Conservation (phyloP, 2,113 vertebrate genomes). For the Chloroceryle aenea region DNA sequence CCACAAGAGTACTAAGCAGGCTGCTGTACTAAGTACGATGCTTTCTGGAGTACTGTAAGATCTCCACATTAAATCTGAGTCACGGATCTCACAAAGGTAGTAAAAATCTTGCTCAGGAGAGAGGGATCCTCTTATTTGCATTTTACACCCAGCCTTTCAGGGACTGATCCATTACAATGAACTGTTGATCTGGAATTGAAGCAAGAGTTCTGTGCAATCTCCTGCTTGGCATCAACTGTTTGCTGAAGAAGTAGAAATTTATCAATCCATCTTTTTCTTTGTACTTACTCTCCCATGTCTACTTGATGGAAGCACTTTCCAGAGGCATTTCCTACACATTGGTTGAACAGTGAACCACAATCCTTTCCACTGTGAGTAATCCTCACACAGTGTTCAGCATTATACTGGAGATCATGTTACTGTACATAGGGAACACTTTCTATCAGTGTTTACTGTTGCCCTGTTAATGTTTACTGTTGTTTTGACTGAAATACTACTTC, state of each 20-base stretch:
- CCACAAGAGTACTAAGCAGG: neutral
- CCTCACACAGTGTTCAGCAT: neutral
- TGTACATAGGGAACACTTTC: neutral
- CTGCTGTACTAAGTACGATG: neutral
- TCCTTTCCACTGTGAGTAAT: conserved; percentile 9
- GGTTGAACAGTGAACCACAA: neutral
- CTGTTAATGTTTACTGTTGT: conserved; percentile 20
- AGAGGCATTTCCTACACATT: neutral
- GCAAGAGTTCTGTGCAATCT: neutral
- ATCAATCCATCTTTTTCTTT: neutral
- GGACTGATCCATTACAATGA: neutral
- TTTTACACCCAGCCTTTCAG: neutral
- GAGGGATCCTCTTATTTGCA: neutral
- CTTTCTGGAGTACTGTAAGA: neutral
- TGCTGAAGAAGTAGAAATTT: conserved; percentile 30
- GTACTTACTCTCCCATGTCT: neutral
- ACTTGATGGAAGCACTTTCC: neutral
- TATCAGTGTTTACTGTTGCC: conserved; percentile 17
- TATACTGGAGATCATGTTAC: neutral
- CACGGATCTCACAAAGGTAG: neutral
- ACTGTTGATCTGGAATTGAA: neutral
- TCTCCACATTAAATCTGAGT: neutral
- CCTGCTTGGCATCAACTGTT: neutral
- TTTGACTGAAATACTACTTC: conserved; percentile 11
- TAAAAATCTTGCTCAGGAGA: neutral